Evolutionary conservation across 2,797 vertebrate genomes (phyloP).

Genomic region (Epinephelus awoara): DNA sequence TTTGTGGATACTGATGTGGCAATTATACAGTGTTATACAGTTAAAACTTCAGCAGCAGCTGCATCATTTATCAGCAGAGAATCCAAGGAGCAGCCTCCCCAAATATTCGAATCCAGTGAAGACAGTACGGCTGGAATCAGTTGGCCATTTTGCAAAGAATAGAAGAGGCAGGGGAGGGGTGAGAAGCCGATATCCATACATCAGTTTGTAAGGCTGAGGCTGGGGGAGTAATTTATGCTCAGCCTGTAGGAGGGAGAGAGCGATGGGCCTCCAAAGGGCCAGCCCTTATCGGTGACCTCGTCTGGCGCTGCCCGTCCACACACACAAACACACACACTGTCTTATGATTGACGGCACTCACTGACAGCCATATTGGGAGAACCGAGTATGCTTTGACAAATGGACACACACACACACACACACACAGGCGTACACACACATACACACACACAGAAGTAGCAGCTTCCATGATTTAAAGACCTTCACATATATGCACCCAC

Average conservation of each 20-base stretch:
- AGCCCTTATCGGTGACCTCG: conserved; percentile 77
- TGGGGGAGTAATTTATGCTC: conserved; percentile 78
- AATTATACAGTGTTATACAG: not conserved
- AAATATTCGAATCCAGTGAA: not conserved
- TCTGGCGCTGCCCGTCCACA: conserved; percentile 61
- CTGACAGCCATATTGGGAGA: conserved; percentile 75
- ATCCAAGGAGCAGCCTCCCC: not conserved
- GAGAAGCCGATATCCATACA: conserved; percentile 55
- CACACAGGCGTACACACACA: conserved; percentile 13
- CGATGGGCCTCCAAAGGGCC: conserved; percentile 73
- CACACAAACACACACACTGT: conserved; percentile 31
- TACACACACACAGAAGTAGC: conserved; percentile 42
- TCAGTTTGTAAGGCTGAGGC: conserved; percentile 60
- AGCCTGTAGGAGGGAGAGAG: conserved; percentile 74
- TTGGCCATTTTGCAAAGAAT: conserved; percentile 32
- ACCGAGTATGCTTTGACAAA: conserved; percentile 71
- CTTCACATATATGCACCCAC: conserved; percentile 62
- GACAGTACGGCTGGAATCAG: conserved; percentile 2
- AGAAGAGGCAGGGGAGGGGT: conserved; percentile 22
- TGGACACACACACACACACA: conserved; percentile 41
- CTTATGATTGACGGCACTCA: conserved; percentile 74
- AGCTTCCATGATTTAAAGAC: conserved; percentile 71
- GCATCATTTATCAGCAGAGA: not conserved
- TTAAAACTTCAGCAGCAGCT: not conserved
- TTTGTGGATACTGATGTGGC: not conserved